These are phyloP conservation scores for Drosophila prostipennis DNA, from an alignment of 2,888 invertebrate genomes.

Conservation along the genomic window DNA sequence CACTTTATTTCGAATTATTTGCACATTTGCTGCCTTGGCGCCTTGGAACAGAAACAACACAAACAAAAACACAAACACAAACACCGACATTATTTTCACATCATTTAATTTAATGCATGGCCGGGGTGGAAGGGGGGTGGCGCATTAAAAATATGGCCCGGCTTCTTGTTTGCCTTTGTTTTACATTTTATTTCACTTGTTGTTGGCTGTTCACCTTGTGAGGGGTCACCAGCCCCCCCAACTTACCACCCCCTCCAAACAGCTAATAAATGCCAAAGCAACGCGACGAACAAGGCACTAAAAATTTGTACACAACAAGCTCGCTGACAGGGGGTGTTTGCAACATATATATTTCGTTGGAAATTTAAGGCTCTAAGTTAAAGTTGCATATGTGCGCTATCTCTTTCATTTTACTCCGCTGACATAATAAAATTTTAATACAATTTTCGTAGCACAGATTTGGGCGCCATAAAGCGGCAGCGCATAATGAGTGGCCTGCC, in stretches of 20 bases:
- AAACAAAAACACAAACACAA: slow-evolving; percentile 13
- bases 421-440: slow-evolving; percentile 42
- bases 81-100: slow-evolving; percentile 80
- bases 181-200: slow-evolving; percentile 71
- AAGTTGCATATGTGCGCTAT: slow-evolving; percentile 3
- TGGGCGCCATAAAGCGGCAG: slow-evolving; percentile 41
- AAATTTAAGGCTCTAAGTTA: neutral
- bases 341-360: too few relatives aligned
- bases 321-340: too few relatives aligned
- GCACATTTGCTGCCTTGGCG: slow-evolving; percentile 65
- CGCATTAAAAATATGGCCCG: slow-evolving; percentile 44
- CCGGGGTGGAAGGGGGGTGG: slow-evolving; percentile 6
- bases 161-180: slow-evolving; percentile 54
- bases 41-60: neutral
- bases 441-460: slow-evolving; percentile 44
- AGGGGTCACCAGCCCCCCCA: neutral
- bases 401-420: neutral
- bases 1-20: slow-evolving; percentile 72
- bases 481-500: slow-evolving; percentile 45
- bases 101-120: slow-evolving; percentile 81
- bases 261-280: slow-evolving; percentile 71
- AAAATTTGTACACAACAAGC: slow-evolving; percentile 60
- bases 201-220: slow-evolving; percentile 39
- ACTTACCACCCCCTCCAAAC: neutral
- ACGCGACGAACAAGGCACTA: slow-evolving; percentile 60